Evolutionary conservation across 2,797 vertebrate species (phyloP), one percentile per base, ranked within the genome.

Genomic region (Cyclopterus lumpus): DNA sequence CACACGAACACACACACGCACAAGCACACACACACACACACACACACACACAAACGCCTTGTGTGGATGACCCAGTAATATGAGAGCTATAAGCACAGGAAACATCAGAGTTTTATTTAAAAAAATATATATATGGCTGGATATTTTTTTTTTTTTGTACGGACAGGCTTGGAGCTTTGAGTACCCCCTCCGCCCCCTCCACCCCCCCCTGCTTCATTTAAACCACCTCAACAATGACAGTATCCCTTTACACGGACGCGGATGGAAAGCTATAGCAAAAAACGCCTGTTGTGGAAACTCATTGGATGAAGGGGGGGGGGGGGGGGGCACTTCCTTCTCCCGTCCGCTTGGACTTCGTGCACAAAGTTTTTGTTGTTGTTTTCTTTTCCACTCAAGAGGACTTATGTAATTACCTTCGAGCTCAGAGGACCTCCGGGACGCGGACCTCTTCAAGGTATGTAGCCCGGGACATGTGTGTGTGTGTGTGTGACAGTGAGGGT

Each of bases 231-330:
- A 92, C 93, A 83, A 53, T 91, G 93, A 95, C 94, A 92, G 79
- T 90, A 95, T 94, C 94, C 94, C 94, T 95, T 95, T 95, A 95
- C 92, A 84, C 72, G 86, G 91, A 93, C 76, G 83, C 83, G 84
- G 89, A 91, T 69, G 90, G 93, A 93, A 91, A 91, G 86, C 86
- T 88, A 81, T 81, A 88, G 88, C 89, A 89, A 89, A n/a, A 90
- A 91, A 87, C 40, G 88, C 91, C 75, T 80, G 71, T 80, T 67
- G 70, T 88, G 90, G 90, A 93, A 92, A 89, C 89, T 84, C 79
- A 64, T 77, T 26, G 40, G 80, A 84, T 51, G 22, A 5, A n/a
- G 10, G 10, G 62, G 70, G 76, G 75, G 67, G 64, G 78, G 80
- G 72, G 75, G 70, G 66, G 78, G 81, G 77, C 75, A 7, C 10